Evolutionary conservation across 2,888 invertebrate species (phyloP).

Genomic region (Fabriciana adippe): DNA sequence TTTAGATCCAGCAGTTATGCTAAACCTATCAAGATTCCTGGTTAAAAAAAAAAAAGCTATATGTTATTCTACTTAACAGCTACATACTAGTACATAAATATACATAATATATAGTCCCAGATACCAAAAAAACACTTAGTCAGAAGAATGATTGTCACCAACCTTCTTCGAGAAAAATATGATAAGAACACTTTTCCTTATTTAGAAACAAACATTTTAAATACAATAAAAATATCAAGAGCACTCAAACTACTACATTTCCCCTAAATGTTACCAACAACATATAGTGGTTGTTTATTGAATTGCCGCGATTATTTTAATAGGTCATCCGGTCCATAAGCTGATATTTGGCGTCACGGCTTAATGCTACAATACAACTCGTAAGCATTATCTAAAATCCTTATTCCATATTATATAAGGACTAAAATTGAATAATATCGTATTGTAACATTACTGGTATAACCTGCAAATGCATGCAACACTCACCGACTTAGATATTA

Average conservation of each 20-base stretch:
- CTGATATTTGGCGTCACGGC: constrained; percentile 39
- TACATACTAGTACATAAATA: no score
- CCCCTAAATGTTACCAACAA: constrained; percentile 53
- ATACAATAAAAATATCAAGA: constrained; percentile 49
- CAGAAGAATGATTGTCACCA: no score
- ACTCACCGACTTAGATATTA: constrained; percentile 52
- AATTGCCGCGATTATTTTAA: constrained; percentile 78
- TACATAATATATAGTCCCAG: no score
- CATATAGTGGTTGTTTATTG: constrained; percentile 72
- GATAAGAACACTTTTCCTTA: no score
- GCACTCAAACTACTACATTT: constrained; percentile 34
- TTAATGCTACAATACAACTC: constrained; percentile 27
- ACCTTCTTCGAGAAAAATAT: neutral
- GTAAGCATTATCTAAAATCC: constrained; percentile 21
- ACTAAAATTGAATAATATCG: constrained; percentile 1
- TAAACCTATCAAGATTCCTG: no score
- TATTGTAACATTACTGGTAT: neutral
- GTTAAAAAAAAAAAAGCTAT: no score
- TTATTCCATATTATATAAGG: constrained; percentile 15
- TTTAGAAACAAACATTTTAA: no score
- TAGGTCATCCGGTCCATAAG: constrained; percentile 53
- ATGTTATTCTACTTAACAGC: no score
- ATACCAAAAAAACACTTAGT: no score
- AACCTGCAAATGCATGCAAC: constrained; percentile 36
- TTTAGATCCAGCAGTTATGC: no score